Conservation (phyloP, 2,888 invertebrate genomes). For the Synergus laeviventris region DNA sequence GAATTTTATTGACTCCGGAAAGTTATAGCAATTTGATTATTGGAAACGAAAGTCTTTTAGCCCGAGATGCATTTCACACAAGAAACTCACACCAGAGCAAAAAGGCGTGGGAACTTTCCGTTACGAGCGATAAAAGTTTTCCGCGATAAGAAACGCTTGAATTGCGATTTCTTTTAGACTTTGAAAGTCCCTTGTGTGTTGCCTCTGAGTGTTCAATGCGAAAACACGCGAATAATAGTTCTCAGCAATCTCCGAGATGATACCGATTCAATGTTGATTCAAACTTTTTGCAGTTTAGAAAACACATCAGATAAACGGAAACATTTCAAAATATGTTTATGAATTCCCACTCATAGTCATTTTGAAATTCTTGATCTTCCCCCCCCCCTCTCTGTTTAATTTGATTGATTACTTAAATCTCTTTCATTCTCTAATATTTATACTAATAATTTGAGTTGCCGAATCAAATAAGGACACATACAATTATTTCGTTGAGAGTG, state of each 20-base stretch:
- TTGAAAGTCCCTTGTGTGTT: slow-evolving; percentile 37
- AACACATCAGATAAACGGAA: background rate
- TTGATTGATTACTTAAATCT: background rate
- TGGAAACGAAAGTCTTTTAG: slow-evolving; percentile 36
- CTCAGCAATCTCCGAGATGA: slow-evolving; percentile 20
- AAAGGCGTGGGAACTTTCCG: slow-evolving; percentile 39
- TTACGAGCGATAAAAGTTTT: slow-evolving; percentile 39
- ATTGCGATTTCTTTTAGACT: slow-evolving; percentile 39
- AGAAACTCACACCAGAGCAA: slow-evolving; percentile 33
- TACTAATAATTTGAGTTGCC: no score
- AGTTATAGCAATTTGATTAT: slow-evolving; percentile 40
- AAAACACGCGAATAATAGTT: slow-evolving; percentile 40
- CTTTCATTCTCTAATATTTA: no score
- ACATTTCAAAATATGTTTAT: background rate
- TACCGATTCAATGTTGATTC: slow-evolving; percentile 31
- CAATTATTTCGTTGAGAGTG: no score
- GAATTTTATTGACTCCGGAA: slow-evolving; percentile 33
- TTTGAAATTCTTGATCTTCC: background rate
- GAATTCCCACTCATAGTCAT: background rate
- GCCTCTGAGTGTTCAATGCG: slow-evolving; percentile 40
- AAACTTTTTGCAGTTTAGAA: slow-evolving; percentile 10
- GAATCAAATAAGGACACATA: no score
- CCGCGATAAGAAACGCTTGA: slow-evolving; percentile 39
- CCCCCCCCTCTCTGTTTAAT: background rate
- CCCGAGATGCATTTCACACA: slow-evolving; percentile 32